Base-by-base conservation (phyloP, 1,140 invertebrate species). In the Nephotettix cincticeps region DNA sequence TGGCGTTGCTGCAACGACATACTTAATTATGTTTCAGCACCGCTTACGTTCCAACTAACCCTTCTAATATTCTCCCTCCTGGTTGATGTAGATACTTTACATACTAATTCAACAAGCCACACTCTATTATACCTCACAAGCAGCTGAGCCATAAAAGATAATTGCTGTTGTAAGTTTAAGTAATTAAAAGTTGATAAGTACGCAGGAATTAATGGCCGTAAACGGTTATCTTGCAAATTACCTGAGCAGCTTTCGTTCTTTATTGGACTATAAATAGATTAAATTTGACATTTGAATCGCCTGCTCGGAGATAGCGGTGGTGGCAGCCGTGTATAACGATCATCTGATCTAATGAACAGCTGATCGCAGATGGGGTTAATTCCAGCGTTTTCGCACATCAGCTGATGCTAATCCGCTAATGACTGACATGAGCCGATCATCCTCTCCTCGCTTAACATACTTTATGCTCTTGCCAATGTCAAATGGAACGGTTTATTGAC, bases 351-450 rank as follows among this genome's bases (percentile, higher is more conserved):
- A 19, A 23, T 51, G 21, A 51, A 51, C 47, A 51, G 47, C 47
- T 51, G 47, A 51, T 51, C 47, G n/a, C 47, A n/a, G 21, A 51
- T 51, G 32, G 32, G 32, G 32, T 36, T 6, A 51, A 11, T 51
- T n/a, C 47, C 47, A 4, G 6, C 6, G 6, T 51, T 51, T 19
- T 51, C 47, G 47, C 47, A 51, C 47, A 51, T 23, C 17, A 19
- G 47, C 47, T 51, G 47, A 51, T 51, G 47, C 47, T 51, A 51
- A 51, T 51, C 47, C 47, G 47, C 4, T 51, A 51, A 51, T 51
- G 47, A 51, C 47, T 51, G 47, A 51, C 47, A 51, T 51, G 47
- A 51, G 47, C 47, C 47, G 47, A 51, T 51, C 47, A 51, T 51
- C 47, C 17, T 23, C 4, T 23, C 47, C 47, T n/a, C 40, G 9